A percentile compares a stretch with the other conserved stretches of the same genome.
phyloP scores from a whole-genome alignment of 2,113 vertebrate genomes.

The Pardalotus punctatus region DNA sequence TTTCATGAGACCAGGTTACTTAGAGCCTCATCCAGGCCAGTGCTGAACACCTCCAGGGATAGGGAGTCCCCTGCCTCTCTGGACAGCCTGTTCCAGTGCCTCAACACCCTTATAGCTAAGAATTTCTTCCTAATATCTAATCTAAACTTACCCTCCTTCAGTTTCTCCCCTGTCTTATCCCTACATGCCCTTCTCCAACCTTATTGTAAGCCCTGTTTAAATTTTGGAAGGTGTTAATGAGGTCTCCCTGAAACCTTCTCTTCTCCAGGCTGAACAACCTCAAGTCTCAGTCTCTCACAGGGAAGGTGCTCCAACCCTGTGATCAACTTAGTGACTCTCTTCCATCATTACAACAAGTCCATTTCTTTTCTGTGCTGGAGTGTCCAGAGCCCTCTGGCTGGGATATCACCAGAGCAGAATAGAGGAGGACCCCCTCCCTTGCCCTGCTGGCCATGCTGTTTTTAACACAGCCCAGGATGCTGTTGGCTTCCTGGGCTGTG shows the following conservation, averaged over 20 bases:
- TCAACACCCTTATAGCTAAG: not conserved
- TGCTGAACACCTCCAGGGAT: not conserved
- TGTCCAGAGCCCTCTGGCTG: not conserved
- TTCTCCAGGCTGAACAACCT: not conserved
- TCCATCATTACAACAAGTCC: not conserved
- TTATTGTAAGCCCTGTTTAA: not conserved
- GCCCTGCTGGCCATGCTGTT: not conserved
- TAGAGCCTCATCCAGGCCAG: not conserved
- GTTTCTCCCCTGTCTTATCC: not conserved
- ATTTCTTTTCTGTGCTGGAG: not conserved
- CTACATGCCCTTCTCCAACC: not conserved
- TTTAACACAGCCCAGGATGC: not conserved
- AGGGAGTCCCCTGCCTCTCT: not conserved
- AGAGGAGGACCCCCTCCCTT: not conserved
- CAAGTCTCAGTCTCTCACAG: not conserved
- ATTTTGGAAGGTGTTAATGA: not conserved
- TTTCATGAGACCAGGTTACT: not conserved
- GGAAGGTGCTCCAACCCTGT: not conserved
- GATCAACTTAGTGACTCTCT: too few relatives aligned
- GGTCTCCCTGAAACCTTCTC: not conserved
- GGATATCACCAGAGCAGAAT: not conserved
- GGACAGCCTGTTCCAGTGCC: not conserved
- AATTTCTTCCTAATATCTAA: not conserved
- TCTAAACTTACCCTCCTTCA: not conserved
- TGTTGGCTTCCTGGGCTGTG: not conserved